phyloP scores from a whole-genome alignment of 2,888 invertebrate species.

The Heliconius ismenius region DNA sequence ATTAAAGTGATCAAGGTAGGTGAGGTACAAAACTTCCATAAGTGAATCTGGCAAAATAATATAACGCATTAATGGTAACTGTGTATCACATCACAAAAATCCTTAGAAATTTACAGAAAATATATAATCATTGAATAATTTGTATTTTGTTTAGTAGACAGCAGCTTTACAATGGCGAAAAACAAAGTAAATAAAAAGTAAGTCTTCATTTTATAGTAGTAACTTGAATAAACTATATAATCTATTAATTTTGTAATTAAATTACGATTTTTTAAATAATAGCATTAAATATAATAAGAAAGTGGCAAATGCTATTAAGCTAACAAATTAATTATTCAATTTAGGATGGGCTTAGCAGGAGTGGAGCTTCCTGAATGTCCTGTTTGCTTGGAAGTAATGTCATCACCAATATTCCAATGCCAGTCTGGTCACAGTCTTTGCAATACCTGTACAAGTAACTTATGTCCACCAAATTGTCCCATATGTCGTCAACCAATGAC shows the following conservation, averaged over 20 bases:
- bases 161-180: slow-evolving; percentile 11
- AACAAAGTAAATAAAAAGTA: slow-evolving; percentile 15
- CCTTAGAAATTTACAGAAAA: not conserved
- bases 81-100: not conserved
- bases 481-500: slow-evolving; percentile 73
- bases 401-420: slow-evolving; percentile 70
- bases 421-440: slow-evolving; percentile 74
- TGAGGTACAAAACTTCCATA: not conserved
- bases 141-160: not conserved
- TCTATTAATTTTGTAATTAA: not conserved
- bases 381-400: slow-evolving; percentile 69
- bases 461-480: slow-evolving; percentile 66
- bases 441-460: slow-evolving; percentile 58
- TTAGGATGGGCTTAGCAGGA: slow-evolving; percentile 35
- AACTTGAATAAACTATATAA: not conserved
- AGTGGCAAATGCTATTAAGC: not conserved
- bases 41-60: not conserved
- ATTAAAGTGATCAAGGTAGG: too few species aligned
- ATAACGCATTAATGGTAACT: not conserved
- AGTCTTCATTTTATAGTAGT: not conserved
- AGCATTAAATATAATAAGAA: not conserved
- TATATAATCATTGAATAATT: not conserved
- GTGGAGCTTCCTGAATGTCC: slow-evolving; percentile 72
- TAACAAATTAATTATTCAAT: not conserved
- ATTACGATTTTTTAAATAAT: not conserved